Base-by-base conservation (phyloP, 2,888 invertebrate genomes). In the Drosophila robusta region DNA sequence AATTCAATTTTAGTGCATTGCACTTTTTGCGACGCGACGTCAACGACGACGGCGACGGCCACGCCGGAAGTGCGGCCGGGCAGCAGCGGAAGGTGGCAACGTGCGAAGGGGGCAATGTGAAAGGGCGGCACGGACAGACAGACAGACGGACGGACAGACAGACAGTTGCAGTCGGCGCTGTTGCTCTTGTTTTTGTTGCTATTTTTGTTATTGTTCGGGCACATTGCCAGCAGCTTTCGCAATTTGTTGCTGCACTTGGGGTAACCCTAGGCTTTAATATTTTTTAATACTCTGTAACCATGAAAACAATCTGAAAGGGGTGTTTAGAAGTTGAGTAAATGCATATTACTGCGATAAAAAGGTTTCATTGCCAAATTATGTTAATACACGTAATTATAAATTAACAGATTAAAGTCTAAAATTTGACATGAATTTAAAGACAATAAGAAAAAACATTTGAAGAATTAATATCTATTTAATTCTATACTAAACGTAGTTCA, bases 1-100 rank as follows among this genome's bases (percentile, higher is more conserved):
- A 87, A 85, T 87, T 85, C 77, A 84, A 84, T 85, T 85, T 80
- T 82, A 87, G 88, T 87, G 69, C 87, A 85, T 87, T 85, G 85
- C 85, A 87, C 85, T 85, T 87, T 85, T 85, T 87, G 87, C 70
- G 45, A 68, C 52, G 56, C 50, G 50, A 57, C 57, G 57, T 39
- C 60, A 6, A 16, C 34, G 56, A 42, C 63, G 49, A 62, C 70
- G 76, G 38, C 63, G 67, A 54, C 36, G 22, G 18, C 41, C 46
- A 49, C 65, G 86, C 80, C 84, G 84, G 84, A 87, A 84, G 84
- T 87, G 75, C 80, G 78, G 65, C 81, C 64, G 69, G 68, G 58
- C 70, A 62, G 65, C 46, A 41, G 57, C 70, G 60, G 62, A 41
- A 58, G 49, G 47, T 69, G 64, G 22, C 50, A 49, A 49, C 45